These are phyloP conservation scores for Uropetala carovei DNA, from an alignment of 2,888 invertebrate genomes.

Conservation along the genomic window DNA sequence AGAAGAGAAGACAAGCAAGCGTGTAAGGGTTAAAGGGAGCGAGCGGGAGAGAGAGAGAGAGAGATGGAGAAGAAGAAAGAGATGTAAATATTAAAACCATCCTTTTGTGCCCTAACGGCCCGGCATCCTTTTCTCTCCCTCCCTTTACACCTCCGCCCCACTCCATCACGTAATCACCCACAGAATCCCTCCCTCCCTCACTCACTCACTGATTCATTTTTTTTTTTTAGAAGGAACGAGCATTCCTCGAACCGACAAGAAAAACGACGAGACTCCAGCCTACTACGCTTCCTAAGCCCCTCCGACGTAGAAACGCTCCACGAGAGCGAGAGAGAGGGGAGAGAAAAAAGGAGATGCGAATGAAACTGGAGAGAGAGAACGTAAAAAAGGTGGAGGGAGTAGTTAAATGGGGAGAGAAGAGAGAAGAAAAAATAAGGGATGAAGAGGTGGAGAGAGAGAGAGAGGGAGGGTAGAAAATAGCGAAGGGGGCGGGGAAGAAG, in stretches of 20 bases:
- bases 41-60: neutral
- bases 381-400: neutral
- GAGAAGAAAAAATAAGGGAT: neutral
- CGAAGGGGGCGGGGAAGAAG: neutral
- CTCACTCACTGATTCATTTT: slow-evolving; percentile 25
- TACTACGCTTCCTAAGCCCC: neutral
- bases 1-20: neutral
- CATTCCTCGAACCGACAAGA: neutral
- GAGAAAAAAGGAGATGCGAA: neutral
- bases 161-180: neutral
- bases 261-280: too few relatives aligned
- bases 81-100: slow-evolving; percentile 58
- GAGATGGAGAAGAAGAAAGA: slow-evolving; percentile 31
- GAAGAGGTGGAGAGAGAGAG: slow-evolving; percentile 15
- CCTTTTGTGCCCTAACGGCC: slow-evolving; percentile 14
- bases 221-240: slow-evolving; percentile 44
- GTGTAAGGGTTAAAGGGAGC: neutral
- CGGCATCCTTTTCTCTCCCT: neutral
- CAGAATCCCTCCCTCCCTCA: neutral
- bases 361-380: neutral
- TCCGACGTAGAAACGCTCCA: neutral
- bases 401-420: neutral
- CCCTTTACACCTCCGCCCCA: neutral
- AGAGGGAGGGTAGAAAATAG: slow-evolving; percentile 7
- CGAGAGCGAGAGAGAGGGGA: neutral